These are phyloP conservation scores for Bimastos eiseni DNA, from an alignment of 2,888 invertebrate genomes.

Conservation along the genomic window DNA sequence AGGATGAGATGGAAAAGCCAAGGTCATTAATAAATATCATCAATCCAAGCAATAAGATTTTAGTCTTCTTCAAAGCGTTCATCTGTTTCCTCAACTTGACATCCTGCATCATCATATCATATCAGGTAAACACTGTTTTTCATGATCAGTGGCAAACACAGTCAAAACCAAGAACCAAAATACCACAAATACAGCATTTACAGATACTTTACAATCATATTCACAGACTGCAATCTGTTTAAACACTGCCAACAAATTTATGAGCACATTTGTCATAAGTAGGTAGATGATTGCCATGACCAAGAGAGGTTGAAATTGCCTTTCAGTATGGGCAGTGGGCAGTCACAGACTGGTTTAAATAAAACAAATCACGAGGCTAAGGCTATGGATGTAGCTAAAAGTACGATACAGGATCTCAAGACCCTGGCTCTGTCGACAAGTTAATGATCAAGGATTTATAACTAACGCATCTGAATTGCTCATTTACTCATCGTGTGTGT, in stretches of 20 bases:
- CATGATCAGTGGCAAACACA: neutral
- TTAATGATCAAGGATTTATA: neutral
- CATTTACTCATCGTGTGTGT: neutral
- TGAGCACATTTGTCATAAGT: neutral
- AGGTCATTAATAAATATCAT: neutral
- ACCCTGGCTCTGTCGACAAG: neutral
- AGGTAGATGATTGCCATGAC: neutral
- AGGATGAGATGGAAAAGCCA: neutral
- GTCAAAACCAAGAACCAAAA: neutral
- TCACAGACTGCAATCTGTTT: neutral
- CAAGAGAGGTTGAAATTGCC: neutral
- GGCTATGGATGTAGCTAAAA: neutral
- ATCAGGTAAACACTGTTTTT: neutral
- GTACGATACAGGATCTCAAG: neutral
- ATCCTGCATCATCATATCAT: constrained; percentile 28
- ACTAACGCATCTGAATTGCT: neutral
- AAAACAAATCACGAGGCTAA: neutral
- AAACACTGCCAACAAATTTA: neutral
- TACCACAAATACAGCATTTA: neutral
- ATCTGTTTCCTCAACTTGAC: constrained; percentile 32
- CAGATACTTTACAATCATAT: neutral
- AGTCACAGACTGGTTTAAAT: neutral
- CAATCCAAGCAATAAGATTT: neutral
- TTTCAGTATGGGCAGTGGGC: neutral
- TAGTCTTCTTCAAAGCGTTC: neutral